Evolutionary conservation across 2,888 invertebrate genomes (phyloP), one percentile per base, ranked within the genome.

Genomic region (Dioctria rufipes): DNA sequence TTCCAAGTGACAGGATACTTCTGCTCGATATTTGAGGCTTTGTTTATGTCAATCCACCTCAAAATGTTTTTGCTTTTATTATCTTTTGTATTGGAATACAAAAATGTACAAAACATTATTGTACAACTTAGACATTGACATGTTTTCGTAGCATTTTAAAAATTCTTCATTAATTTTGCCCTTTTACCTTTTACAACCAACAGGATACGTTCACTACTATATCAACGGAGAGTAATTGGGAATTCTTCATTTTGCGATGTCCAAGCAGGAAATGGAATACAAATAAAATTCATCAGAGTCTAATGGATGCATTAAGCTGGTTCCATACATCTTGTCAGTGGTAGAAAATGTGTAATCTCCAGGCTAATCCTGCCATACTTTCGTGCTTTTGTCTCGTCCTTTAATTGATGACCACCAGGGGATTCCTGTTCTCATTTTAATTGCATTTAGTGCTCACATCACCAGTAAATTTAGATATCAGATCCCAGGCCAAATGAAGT

Each of bases 361-460:
- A n/a, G 40, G 63, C 77, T 77, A 77, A 77, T 77, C 49, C 77
- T 37, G 63, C 63, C 43, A 63, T 77, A 77, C 63, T 77, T 77
- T 77, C 77, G 63, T 63, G 63, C 77, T 60, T 77, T 77, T 77
- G 77, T 77, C 77, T 63, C 63, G 25, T 61, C 25, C 63, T 63
- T 46, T 77, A 77, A 77, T 77, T 77, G 77, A 77, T 77, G 77
- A 77, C 77, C 77, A 63, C 9, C 77, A 77, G 63, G 63, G 42
- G 63, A 77, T 77, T 63, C 63, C 63, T 46, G 63, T 63, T 54
- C 77, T 61, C 61, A 61, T 77, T 77, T 77, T 63, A 77, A 77
- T 77, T 77, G 77, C 77, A 77, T 77, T 63, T 63, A 77, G 61
- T 77, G 49, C 63, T 77, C 77, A 77, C 61, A 77, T 77, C 77